These are phyloP conservation scores for Heptranchias perlo DNA, from an alignment of 2,113 vertebrate genomes.

Conservation along the genomic window DNA sequence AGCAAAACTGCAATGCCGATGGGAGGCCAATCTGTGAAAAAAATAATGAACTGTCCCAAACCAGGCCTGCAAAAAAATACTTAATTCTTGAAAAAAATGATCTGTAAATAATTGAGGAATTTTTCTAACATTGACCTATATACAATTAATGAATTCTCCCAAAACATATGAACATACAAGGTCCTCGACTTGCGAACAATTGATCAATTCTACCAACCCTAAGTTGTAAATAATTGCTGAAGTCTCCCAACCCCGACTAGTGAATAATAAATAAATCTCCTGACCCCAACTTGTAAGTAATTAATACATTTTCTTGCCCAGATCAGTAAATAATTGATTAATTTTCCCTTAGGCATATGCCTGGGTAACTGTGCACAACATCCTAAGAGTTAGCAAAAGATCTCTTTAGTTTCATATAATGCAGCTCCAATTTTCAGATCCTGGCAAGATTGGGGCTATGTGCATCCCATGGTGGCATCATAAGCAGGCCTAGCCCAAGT, in stretches of 20 bases:
- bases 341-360: neutral
- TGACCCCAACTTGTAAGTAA: neutral
- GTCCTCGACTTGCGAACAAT: neutral
- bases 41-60: neutral
- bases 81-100: neutral
- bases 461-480: neutral
- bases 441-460: neutral
- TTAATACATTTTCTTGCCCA: neutral
- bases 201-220: neutral
- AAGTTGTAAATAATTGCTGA: neutral
- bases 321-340: neutral
- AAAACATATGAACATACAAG: neutral
- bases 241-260: neutral
- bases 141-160: neutral
- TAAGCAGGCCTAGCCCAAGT: neutral
- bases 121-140: neutral
- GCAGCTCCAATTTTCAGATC: neutral
- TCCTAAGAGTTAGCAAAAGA: neutral
- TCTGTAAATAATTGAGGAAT: neutral
- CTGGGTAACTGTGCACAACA: neutral
- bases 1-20: neutral
- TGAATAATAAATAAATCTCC: neutral
- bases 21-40: neutral
- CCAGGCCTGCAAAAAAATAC: neutral
- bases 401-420: neutral